These are phyloP conservation scores for Cebidichthys violaceus DNA, from an alignment of 2,113 vertebrate genomes.

Conservation along the genomic window DNA sequence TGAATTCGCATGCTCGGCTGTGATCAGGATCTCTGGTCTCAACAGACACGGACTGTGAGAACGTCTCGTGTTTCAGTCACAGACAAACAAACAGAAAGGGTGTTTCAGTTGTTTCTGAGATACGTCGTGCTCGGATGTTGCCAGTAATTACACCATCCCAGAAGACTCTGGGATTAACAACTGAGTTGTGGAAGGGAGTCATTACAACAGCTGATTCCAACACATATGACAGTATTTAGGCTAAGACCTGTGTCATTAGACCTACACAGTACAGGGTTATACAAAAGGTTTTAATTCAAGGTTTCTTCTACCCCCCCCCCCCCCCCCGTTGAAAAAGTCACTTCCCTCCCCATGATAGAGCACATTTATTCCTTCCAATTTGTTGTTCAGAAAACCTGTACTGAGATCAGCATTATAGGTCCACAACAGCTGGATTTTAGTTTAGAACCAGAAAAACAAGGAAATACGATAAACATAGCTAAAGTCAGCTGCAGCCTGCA, in stretches of 20 bases:
- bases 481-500: background rate
- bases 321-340: background rate
- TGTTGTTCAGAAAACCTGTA: background rate
- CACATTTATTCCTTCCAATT: background rate
- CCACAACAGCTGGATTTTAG: background rate
- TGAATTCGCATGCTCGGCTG: background rate
- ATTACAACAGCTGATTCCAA: conserved; percentile 8
- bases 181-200: conserved; percentile 6
- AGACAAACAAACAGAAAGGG: background rate
- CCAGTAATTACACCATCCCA: conserved; percentile 3
- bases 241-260: background rate
- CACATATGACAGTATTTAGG: background rate
- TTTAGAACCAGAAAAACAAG: background rate
- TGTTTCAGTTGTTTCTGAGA: background rate
- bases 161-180: conserved; percentile 12
- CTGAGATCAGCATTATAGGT: background rate
- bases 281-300: background rate
- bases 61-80: background rate
- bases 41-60: background rate
- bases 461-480: background rate
- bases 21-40: background rate
- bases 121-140: background rate
- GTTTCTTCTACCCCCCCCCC: background rate
- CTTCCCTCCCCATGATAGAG: background rate
- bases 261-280: background rate